phyloP scores from a whole-genome alignment of 2,797 vertebrate genomes.

The Lagorchestes hirsutus region DNA sequence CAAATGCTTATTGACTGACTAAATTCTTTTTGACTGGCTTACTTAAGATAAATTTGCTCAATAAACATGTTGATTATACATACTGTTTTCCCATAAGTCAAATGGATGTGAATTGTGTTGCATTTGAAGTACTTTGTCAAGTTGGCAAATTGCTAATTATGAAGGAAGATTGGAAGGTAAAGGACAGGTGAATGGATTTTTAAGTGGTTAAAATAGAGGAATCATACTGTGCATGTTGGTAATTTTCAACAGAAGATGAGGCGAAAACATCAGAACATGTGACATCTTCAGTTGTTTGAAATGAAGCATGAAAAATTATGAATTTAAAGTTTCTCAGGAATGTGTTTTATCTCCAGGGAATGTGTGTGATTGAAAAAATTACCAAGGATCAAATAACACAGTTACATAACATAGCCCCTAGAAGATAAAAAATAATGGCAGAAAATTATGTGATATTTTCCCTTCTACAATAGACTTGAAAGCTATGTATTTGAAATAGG shows the following conservation, averaged over 20 bases:
- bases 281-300: conserved; percentile 68
- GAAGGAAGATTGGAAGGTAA: conserved; percentile 64
- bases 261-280: conserved; percentile 33
- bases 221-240: conserved; percentile 58
- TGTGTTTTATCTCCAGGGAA: conserved; percentile 68
- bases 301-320: conserved; percentile 60
- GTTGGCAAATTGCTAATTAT: conserved; percentile 70
- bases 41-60: background rate
- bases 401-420: conserved; percentile 60
- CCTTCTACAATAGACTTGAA: conserved; percentile 66
- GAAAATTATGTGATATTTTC: background rate
- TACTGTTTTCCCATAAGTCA: conserved; percentile 43
- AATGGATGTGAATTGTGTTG: conserved; percentile 25
- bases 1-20: background rate
- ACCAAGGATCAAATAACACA: conserved; percentile 48
- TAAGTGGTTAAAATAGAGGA: background rate
- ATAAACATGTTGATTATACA: conserved; percentile 56
- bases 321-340: conserved; percentile 54
- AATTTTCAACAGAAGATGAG: conserved; percentile 32
- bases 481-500: conserved; percentile 23
- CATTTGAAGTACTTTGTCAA: conserved; percentile 44
- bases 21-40: background rate
- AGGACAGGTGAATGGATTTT: conserved; percentile 8
- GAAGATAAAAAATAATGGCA: conserved; percentile 27
- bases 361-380: conserved; percentile 66